A percentile compares a stretch with the other conserved stretches of the same genome.
Evolutionary conservation across 2,888 invertebrate genomes (phyloP).

Genomic region (Yponomeuta evonymella): DNA sequence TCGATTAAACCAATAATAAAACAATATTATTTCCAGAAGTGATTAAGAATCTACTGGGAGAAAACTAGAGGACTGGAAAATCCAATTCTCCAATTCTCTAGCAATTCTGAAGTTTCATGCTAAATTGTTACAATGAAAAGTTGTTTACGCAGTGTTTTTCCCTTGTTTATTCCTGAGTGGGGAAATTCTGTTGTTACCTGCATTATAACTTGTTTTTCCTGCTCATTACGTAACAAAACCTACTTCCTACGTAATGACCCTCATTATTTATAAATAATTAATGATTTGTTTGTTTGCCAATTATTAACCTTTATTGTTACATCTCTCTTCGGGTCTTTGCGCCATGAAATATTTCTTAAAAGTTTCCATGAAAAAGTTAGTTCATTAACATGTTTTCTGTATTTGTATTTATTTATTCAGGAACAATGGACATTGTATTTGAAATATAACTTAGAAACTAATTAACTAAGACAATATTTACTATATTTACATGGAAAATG

Average conservation of each 20-base stretch:
- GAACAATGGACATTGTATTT: no score
- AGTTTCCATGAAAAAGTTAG: no score
- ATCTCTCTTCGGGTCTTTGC: no score
- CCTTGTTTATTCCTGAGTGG: background rate
- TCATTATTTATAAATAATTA: background rate
- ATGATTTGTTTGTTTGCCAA: background rate
- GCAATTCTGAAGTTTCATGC: background rate
- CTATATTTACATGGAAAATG: no score
- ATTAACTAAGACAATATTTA: no score
- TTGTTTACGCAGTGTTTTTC: background rate
- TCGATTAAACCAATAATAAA: no score
- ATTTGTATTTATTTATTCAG: no score
- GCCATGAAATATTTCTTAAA: no score
- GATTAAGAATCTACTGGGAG: background rate
- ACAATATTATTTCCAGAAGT: no score
- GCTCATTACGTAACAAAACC: background rate
- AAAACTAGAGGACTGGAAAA: background rate
- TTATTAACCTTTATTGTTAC: background rate
- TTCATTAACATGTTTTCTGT: no score
- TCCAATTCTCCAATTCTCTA: background rate
- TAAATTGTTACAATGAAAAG: background rate
- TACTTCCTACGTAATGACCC: background rate
- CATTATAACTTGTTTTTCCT: background rate
- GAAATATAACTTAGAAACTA: no score
- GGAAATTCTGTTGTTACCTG: background rate